Percentiles rank a stretch among this genome's conserved stretches.
Conservation (phyloP, 2,888 invertebrate genomes). For the Hemistola chrysoprasaria region DNA sequence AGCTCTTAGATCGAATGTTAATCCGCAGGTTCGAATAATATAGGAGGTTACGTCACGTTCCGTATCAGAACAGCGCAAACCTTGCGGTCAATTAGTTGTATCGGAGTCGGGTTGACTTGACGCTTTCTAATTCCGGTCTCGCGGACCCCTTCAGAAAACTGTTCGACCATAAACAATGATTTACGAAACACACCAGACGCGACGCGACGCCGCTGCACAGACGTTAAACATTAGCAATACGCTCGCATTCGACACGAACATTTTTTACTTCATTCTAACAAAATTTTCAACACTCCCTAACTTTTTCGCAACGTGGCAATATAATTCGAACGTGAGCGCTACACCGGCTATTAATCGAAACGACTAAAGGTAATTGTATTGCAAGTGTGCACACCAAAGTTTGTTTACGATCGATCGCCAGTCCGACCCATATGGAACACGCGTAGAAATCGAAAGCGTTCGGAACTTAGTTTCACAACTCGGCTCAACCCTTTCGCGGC, state of each 20-base stretch:
- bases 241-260: conserved; percentile 54
- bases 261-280: conserved; percentile 44
- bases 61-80: conserved; percentile 64
- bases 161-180: conserved; percentile 77
- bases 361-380: conserved; percentile 43
- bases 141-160: conserved; percentile 67
- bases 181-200: conserved; percentile 64
- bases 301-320: conserved; percentile 26
- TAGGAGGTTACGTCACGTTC: conserved; percentile 54
- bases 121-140: conserved; percentile 77
- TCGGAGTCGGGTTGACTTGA: conserved; percentile 58
- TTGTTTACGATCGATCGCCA: conserved; percentile 62
- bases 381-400: conserved; percentile 41
- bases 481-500: conserved; percentile 69
- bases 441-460: conserved; percentile 74
- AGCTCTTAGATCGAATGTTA: conserved; percentile 16
- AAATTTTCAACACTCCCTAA: conserved; percentile 49
- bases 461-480: conserved; percentile 62
- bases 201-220: conserved; percentile 28
- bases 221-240: conserved; percentile 53
- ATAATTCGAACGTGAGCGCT: conserved; percentile 20
- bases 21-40: conserved; percentile 7
- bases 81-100: conserved; percentile 77
- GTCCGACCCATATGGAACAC: conserved; percentile 70
- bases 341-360: conserved; percentile 41